Evolutionary conservation across 2,113 vertebrate genomes (phyloP).

Genomic region (Rhinopomastus cyanomelas): DNA sequence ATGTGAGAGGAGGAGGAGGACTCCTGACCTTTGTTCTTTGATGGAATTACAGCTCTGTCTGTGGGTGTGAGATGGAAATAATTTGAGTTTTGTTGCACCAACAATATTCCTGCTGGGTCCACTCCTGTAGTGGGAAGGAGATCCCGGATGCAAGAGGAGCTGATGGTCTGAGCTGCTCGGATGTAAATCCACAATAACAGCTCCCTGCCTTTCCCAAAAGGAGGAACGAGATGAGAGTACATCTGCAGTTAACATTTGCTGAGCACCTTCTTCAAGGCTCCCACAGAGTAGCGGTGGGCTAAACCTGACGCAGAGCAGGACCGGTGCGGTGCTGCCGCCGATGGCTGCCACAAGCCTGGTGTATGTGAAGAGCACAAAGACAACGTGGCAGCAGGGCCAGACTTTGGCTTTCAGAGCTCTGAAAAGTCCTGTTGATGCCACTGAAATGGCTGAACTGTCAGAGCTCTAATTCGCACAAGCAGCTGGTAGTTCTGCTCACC

Average conservation of each 20-base stretch:
- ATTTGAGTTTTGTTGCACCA: slow-evolving; percentile 12
- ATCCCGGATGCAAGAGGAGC: neutral
- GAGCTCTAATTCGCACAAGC: neutral
- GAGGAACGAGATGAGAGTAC: neutral
- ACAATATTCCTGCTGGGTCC: neutral
- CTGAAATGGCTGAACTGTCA: neutral
- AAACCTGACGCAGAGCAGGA: neutral
- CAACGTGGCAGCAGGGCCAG: neutral
- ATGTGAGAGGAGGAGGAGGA: neutral
- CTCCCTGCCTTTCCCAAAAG: neutral
- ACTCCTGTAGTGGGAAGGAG: neutral
- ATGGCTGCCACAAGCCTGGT: neutral
- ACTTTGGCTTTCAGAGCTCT: neutral
- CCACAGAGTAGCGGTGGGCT: no score
- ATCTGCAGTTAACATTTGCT: neutral
- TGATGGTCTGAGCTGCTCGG: neutral
- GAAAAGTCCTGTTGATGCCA: neutral
- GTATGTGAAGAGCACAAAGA: neutral
- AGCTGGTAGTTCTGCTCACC: neutral
- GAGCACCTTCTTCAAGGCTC: neutral
- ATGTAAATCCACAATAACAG: neutral
- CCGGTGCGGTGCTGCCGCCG: neutral
- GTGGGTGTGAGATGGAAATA: slow-evolving; percentile 12
- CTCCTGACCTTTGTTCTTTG: neutral
- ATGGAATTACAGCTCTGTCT: slow-evolving; percentile 1